Base-by-base conservation (phyloP, 2,888 invertebrate genomes). In the Smittia aterrima region DNA sequence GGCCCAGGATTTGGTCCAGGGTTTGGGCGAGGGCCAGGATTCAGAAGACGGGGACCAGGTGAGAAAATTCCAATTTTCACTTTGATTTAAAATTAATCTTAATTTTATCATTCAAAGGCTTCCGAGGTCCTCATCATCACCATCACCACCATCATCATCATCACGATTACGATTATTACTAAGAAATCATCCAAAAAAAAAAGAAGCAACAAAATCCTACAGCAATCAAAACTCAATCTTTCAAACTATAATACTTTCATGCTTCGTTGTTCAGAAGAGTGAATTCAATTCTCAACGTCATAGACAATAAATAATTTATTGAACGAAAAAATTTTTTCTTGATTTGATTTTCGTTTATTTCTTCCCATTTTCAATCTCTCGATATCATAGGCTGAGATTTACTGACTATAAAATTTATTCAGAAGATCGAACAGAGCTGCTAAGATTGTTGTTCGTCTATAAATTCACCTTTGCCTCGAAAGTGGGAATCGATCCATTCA, bases 1-100 rank as follows among this genome's bases (percentile, higher is more conserved):
- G 54, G 54, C 1, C 70, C 54, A 24, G 70, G 54, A 47, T 47
- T 24, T 54, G 70, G 70, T 32, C 68, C 68, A 18, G 68, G 68
- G 41, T 68, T 20, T 47, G 67, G 67, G 7, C 11, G 40, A 16
- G 67, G 67, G 20, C 40, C 40, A 40, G 67, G 67, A 58, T 20
- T 58, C 16, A 2, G 47, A 47, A 4, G 47, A 16, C 47, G 47
- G 6, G 3, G 3, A 38, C 38, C 6, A 47, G 47, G 47, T 47
- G 11, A 47, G 47, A 47, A 47, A 47, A 47, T 38, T 38, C 38
- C 32, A 32, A 32, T n/a, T n/a, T n/a, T n/a, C n/a, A n/a, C 32
- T 32, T 32, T 32, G 32, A 32, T 3, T 47, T 13, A 6, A 6
- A 47, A 6, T 6, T 47, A 47, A 6, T 47, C 2, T 13, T n/a